Evolutionary conservation across 2,888 invertebrate species (phyloP).

Genomic region (Nymphalis c-album): DNA sequence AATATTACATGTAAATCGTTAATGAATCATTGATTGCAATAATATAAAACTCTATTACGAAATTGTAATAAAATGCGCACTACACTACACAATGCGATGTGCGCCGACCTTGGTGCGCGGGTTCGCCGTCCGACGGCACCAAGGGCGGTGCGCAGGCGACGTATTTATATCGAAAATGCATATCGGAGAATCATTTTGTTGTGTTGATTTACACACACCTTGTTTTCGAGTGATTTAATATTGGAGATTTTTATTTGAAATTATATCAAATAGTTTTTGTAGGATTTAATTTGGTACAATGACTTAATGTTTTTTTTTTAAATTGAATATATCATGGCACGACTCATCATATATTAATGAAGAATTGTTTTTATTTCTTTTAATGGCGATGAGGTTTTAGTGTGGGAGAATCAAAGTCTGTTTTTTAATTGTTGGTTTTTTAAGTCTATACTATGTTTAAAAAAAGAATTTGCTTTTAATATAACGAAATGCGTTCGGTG

Average conservation of each 20-base stretch:
- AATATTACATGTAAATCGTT: neutral
- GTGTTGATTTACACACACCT: constrained; percentile 3
- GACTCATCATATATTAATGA: too few relatives aligned
- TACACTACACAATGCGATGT: constrained; percentile 24
- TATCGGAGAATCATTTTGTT: constrained; percentile 24
- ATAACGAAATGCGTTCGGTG: too few relatives aligned
- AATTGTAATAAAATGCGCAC: constrained; percentile 27
- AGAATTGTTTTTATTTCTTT: too few relatives aligned
- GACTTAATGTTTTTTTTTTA: too few relatives aligned
- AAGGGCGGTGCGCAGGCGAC: constrained; percentile 53
- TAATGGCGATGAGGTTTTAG: too few relatives aligned
- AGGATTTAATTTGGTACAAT: too few relatives aligned
- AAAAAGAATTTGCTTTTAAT: too few relatives aligned
- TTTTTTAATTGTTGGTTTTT: too few relatives aligned
- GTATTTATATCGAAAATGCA: constrained; percentile 41
- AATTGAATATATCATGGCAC: too few relatives aligned
- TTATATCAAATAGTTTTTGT: neutral
- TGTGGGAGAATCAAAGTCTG: too few relatives aligned
- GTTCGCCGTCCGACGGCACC: constrained; percentile 55
- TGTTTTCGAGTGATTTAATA: constrained; percentile 3
- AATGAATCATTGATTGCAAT: constrained; percentile 7
- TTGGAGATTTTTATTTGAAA: neutral
- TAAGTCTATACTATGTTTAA: too few relatives aligned
- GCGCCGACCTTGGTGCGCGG: constrained; percentile 59
- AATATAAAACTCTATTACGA: constrained; percentile 22